Evolutionary conservation across 1,140 invertebrate species (phyloP).

Genomic region (Oryctes rhinoceros): DNA sequence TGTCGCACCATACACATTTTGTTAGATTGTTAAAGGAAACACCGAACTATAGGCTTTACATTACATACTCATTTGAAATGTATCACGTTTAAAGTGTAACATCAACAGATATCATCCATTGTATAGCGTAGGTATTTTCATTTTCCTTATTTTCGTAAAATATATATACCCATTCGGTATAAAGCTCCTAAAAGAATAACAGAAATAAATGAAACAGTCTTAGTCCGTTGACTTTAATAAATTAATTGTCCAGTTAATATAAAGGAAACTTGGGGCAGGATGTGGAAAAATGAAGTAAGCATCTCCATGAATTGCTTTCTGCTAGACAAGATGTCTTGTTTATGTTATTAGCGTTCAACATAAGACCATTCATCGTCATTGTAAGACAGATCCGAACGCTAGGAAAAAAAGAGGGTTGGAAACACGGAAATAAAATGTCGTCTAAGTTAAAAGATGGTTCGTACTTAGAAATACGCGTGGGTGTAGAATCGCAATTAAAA

Average conservation of each 20-base stretch:
- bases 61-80: too few relatives aligned
- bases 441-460: not conserved
- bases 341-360: not conserved
- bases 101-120: too few relatives aligned
- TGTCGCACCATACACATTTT: too few relatives aligned
- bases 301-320: not conserved
- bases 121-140: too few relatives aligned
- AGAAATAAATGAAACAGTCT: not conserved
- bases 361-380: not conserved
- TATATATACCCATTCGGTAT: too few relatives aligned
- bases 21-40: too few relatives aligned
- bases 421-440: not conserved
- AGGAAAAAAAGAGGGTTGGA: not conserved
- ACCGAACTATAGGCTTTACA: too few relatives aligned
- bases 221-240: not conserved
- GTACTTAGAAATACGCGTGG: too few relatives aligned
- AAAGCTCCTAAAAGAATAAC: not conserved
- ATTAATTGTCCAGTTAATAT: not conserved
- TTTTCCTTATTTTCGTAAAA: too few relatives aligned
- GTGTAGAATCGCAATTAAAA: too few relatives aligned
- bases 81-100: too few relatives aligned
- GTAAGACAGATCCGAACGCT: conserved; percentile 9
- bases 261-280: not conserved
- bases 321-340: conserved; percentile 1
- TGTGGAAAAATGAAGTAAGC: not conserved